phyloP scores from a whole-genome alignment of 2,888 invertebrate genomes.

The Pteria penguin region DNA sequence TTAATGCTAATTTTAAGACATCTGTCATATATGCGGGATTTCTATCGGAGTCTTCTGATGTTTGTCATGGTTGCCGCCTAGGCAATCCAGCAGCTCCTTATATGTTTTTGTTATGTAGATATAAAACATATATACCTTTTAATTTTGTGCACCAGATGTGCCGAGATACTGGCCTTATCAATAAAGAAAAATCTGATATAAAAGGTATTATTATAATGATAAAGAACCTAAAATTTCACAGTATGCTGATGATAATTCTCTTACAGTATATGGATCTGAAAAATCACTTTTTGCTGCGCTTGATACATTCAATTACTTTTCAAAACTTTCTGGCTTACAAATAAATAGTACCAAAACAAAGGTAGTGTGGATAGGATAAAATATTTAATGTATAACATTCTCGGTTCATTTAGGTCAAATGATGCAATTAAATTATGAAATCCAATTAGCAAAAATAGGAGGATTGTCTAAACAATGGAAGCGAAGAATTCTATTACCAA shows the following conservation, averaged over 20 bases:
- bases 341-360: conserved; percentile 8
- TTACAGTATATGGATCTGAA: background rate
- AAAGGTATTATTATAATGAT: background rate
- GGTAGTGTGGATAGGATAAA: too few species aligned
- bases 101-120: too few species aligned
- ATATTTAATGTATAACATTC: too few species aligned
- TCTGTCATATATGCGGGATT: background rate
- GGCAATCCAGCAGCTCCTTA: too few species aligned
- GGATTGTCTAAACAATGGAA: too few species aligned
- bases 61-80: background rate
- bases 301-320: background rate
- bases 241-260: background rate
- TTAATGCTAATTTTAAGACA: background rate
- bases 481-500: too few species aligned
- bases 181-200: background rate
- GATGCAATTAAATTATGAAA: too few species aligned
- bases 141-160: too few species aligned
- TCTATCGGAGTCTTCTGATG: background rate
- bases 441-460: too few species aligned
- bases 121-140: too few species aligned
- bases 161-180: background rate
- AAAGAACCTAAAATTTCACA: background rate
- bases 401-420: too few species aligned
- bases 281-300: background rate
- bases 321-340: background rate